Evolutionary conservation across 2,888 invertebrate species (phyloP).

Genomic region (Platynereis dumerilii): DNA sequence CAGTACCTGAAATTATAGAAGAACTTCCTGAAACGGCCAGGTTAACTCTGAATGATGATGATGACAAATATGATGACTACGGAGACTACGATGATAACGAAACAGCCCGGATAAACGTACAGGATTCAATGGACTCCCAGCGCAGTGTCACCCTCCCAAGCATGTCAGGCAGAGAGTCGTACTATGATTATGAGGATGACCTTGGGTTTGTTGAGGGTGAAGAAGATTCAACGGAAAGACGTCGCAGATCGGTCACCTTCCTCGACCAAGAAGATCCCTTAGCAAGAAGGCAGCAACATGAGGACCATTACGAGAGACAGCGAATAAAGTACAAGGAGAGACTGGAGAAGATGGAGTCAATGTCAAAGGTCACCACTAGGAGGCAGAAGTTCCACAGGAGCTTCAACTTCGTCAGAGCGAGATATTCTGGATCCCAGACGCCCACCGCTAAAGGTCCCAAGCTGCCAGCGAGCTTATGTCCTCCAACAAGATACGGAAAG

Average conservation of each 20-base stretch:
- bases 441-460: background rate
- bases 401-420: constrained; percentile 4
- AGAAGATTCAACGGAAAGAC: background rate
- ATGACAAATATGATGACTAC: too few species aligned
- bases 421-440: background rate
- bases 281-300: background rate
- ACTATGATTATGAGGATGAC: constrained; percentile 6
- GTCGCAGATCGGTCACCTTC: too few species aligned
- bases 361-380: background rate
- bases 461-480: constrained; percentile 1
- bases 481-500: constrained; percentile 1
- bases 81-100: too few species aligned
- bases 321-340: constrained; percentile 1
- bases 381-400: background rate
- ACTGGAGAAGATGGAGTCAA: background rate
- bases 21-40: too few species aligned
- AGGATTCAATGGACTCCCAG: too few species aligned
- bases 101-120: too few species aligned
- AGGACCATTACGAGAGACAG: background rate
- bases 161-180: background rate
- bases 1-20: too few species aligned
- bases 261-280: background rate
- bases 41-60: too few species aligned
- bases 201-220: constrained; percentile 5
- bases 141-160: too few species aligned